Percentiles rank a stretch among this genome's conserved stretches.
Conservation (phyloP, 30 jellyfish, hydroid and myxozoan genomes). For the Phacellophora camtschatica region DNA sequence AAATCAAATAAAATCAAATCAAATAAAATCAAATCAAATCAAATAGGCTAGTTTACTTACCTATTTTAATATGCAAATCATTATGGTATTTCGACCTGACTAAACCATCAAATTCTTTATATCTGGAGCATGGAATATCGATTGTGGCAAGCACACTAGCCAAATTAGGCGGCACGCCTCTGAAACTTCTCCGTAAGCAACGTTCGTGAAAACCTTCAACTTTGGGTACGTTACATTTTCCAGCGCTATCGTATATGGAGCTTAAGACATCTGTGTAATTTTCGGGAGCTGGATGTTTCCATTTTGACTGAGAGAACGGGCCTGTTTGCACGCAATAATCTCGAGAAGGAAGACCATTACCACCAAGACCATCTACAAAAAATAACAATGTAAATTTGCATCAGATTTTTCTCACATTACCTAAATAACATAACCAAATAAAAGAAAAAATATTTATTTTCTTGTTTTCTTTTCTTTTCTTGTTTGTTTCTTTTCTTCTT, state of each 20-base stretch:
- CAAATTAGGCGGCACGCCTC: conserved; percentile 10
- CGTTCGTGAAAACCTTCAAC: background rate
- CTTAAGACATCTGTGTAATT: background rate
- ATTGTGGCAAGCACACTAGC: conserved; percentile 39
- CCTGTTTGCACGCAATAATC: conserved; percentile 45
- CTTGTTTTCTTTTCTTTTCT: too few relatives aligned
- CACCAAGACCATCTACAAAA: conserved; percentile 55
- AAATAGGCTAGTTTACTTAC: conserved; percentile 3
- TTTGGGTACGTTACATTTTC: background rate
- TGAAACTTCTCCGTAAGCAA: conserved; percentile 48
- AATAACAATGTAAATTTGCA: too few relatives aligned
- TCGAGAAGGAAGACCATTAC: background rate
- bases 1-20: background rate
- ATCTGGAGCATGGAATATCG: conserved; percentile 13
- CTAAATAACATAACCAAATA: too few relatives aligned
- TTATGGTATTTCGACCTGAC: conserved; percentile 36
- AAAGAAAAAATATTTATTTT: too few relatives aligned
- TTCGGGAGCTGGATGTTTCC: conserved; percentile 39
- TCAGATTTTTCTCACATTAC: too few relatives aligned
- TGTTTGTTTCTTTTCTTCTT: too few relatives aligned
- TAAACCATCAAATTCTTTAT: background rate
- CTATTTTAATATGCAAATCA: conserved; percentile 32
- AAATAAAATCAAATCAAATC: background rate
- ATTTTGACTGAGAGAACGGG: conserved; percentile 19
- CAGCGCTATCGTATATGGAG: background rate